Conservation (phyloP, 2,113 vertebrate species). For the Tiliqua scincoides region DNA sequence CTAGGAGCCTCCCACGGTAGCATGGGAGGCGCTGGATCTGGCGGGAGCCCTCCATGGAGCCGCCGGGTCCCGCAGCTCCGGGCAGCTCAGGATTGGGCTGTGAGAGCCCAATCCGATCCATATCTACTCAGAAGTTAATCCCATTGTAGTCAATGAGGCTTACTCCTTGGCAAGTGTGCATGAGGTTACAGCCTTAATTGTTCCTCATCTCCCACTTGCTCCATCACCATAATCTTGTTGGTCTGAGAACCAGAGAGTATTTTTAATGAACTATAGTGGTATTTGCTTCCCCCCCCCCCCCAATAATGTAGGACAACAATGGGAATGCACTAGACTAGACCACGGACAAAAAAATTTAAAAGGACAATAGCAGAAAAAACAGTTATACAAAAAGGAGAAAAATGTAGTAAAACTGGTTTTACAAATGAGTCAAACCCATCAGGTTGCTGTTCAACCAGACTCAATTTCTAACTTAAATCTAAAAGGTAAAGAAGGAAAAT, state of each 20-base stretch:
- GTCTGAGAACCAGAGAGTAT: neutral
- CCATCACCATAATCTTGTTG: neutral
- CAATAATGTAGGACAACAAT: neutral
- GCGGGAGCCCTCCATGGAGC: no score
- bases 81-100: no score
- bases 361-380: neutral
- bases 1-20: no score
- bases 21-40: no score
- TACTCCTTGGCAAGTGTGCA: no score
- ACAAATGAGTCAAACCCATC: neutral
- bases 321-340: no score
- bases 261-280: neutral
- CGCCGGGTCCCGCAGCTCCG: no score
- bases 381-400: neutral
- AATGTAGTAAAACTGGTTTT: neutral
- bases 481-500: neutral
- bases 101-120: no score
- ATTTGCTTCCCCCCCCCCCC: neutral
- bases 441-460: neutral
- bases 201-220: no score
- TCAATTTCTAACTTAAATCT: constrained; percentile 14
- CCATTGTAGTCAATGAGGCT: no score
- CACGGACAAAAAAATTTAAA: neutral
- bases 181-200: no score
- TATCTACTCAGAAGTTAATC: no score